phyloP scores from a whole-genome alignment of 2,888 invertebrate species.

The Busseola fusca region DNA sequence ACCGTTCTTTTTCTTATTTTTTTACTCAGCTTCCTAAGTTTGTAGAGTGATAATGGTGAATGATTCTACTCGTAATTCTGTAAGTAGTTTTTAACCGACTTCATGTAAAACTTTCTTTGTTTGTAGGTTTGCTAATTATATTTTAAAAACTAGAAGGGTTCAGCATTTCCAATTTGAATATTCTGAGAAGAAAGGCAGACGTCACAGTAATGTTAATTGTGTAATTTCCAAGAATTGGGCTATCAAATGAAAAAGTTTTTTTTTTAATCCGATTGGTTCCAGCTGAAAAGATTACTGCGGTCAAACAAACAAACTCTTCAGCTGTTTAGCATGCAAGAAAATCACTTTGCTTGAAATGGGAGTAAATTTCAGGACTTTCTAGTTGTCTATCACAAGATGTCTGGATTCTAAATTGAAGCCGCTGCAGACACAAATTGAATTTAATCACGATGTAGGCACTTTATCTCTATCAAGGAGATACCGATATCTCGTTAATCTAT shows the following conservation, averaged over 20 bases:
- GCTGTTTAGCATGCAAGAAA: not conserved
- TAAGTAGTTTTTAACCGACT: too few species aligned
- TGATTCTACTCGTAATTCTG: too few species aligned
- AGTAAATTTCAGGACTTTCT: constrained; percentile 17
- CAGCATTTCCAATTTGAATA: too few species aligned
- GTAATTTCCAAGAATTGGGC: not conserved
- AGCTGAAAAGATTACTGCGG: not conserved
- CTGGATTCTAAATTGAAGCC: constrained; percentile 16
- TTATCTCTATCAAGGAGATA: constrained; percentile 25
- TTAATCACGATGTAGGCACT: constrained; percentile 35
- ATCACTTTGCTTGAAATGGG: not conserved
- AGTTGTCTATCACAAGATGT: not conserved
- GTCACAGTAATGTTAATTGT: not conserved
- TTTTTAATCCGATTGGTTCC: not conserved
- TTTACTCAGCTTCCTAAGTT: not conserved
- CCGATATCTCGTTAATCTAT: constrained; percentile 43
- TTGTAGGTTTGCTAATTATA: too few species aligned
- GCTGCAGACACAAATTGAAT: constrained; percentile 15
- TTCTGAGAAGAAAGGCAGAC: too few species aligned
- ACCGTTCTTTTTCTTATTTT: not conserved
- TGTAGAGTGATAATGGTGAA: too few species aligned
- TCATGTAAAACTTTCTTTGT: too few species aligned
- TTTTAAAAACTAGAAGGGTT: too few species aligned
- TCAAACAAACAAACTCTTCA: not conserved
- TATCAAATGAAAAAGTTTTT: not conserved